Evolutionary conservation across 2,888 invertebrate species (phyloP).

Genomic region (Adelphocoris suturalis): DNA sequence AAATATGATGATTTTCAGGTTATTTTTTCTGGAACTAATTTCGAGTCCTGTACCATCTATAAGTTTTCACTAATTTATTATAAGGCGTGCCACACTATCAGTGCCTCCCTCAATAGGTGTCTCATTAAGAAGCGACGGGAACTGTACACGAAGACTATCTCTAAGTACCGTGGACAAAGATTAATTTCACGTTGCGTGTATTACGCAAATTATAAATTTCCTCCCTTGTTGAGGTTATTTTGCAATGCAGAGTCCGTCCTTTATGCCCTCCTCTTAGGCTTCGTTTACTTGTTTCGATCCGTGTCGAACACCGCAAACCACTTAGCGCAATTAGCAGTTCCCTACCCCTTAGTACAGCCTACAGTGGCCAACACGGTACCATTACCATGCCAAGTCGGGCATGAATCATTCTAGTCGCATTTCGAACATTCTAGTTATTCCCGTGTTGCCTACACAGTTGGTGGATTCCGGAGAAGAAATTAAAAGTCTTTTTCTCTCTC

Average conservation of each 20-base stretch:
- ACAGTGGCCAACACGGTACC: constrained; percentile 53
- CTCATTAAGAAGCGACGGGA: background rate
- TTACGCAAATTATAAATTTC: constrained; percentile 67
- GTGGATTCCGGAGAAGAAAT: constrained; percentile 17
- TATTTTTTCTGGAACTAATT: too few species aligned
- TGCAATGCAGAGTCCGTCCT: constrained; percentile 54
- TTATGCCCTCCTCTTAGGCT: constrained; percentile 40
- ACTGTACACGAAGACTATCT: background rate
- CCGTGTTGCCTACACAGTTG: background rate
- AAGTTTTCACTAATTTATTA: too few species aligned
- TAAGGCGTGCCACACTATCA: too few species aligned
- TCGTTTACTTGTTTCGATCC: constrained; percentile 53
- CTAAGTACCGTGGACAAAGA: background rate
- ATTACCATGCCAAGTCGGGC: constrained; percentile 52
- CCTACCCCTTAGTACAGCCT: constrained; percentile 33
- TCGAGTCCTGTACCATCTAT: too few species aligned
- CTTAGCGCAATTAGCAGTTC: constrained; percentile 68
- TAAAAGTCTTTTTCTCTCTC: background rate
- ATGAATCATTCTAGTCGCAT: constrained; percentile 60
- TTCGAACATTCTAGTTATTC: constrained; percentile 60
- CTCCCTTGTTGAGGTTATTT: constrained; percentile 56
- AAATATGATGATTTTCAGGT: too few species aligned
- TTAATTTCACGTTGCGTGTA: constrained; percentile 48
- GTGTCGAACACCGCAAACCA: constrained; percentile 69
- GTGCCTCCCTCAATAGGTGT: background rate